Conservation (phyloP, 2,113 vertebrate genomes). For the Grus americana region DNA sequence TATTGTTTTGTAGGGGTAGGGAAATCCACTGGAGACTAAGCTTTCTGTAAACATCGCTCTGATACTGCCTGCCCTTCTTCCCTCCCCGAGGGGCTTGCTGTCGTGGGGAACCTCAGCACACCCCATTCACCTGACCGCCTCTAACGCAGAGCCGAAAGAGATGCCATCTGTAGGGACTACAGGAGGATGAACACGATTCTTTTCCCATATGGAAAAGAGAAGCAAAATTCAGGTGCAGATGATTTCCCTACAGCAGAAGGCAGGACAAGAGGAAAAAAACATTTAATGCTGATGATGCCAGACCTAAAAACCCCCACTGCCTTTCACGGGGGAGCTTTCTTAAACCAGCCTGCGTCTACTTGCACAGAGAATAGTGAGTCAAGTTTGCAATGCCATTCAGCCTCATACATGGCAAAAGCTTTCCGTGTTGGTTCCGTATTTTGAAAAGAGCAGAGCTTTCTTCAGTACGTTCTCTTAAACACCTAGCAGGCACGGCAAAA, state of each 20-base stretch:
- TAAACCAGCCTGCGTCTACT: neutral
- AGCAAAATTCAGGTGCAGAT: neutral
- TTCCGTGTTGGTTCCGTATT: neutral
- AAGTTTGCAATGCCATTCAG: neutral
- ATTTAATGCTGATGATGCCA: neutral
- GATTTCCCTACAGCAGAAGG: slow-evolving; percentile 7
- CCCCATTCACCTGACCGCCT: neutral
- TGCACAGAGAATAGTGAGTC: neutral
- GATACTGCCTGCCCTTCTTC: neutral
- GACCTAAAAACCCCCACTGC: neutral
- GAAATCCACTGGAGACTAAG: neutral
- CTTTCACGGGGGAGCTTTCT: neutral
- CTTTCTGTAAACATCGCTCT: neutral
- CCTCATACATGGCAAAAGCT: neutral
- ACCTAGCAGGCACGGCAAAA: neutral
- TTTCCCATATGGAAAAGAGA: neutral
- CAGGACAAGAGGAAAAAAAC: neutral
- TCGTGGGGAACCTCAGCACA: neutral
- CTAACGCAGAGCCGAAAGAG: neutral
- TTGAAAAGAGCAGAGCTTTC: neutral
- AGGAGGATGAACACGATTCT: neutral
- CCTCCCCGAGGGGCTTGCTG: fast-evolving
- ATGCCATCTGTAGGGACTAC: neutral
- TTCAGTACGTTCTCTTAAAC: neutral
- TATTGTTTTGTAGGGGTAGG: neutral